Percentiles rank a stretch among this genome's conserved stretches.
Conservation (phyloP, 2,888 invertebrate genomes). For the Agonopterix heracliana region DNA sequence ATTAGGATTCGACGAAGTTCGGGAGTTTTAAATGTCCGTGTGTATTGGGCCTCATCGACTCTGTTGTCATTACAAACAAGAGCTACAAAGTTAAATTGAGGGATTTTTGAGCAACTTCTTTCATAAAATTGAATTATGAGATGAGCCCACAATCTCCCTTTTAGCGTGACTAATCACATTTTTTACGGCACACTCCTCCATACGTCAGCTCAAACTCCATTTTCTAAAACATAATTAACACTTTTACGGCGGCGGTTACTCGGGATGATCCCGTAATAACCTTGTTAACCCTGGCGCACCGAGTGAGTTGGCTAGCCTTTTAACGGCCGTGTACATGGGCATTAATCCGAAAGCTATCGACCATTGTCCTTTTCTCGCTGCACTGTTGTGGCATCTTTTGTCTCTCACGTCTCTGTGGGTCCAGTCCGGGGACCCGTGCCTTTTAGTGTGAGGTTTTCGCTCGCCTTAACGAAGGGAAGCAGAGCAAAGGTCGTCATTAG, state of each 20-base stretch:
- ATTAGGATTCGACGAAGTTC: conserved; percentile 60
- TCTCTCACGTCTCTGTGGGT: conserved; percentile 62
- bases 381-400: conserved; percentile 39
- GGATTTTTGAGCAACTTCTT: conserved; percentile 7
- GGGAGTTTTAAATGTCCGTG: conserved; percentile 44
- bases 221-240: conserved; percentile 71
- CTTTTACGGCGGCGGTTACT: conserved; percentile 71
- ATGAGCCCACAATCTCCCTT: conserved; percentile 3
- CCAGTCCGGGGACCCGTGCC: conserved; percentile 65
- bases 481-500: conserved; percentile 77
- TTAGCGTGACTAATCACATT: conserved; percentile 21
- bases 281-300: conserved; percentile 74
- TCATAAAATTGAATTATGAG: conserved; percentile 13
- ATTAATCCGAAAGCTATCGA: conserved; percentile 74
- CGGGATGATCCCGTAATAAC: conserved; percentile 75
- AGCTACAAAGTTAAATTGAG: conserved; percentile 18
- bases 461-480: conserved; percentile 77
- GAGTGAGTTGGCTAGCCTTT: conserved; percentile 70
- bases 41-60: conserved; percentile 34
- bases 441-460: conserved; percentile 76
- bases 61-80: conserved; percentile 28
- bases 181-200: conserved; percentile 24
- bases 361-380: conserved; percentile 62
- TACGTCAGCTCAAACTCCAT: conserved; percentile 48
- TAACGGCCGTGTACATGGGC: conserved; percentile 72